Percentiles rank a stretch among this genome's conserved stretches.
Conservation (phyloP, 2,888 invertebrate genomes). For the Listrodromus nycthemerus region DNA sequence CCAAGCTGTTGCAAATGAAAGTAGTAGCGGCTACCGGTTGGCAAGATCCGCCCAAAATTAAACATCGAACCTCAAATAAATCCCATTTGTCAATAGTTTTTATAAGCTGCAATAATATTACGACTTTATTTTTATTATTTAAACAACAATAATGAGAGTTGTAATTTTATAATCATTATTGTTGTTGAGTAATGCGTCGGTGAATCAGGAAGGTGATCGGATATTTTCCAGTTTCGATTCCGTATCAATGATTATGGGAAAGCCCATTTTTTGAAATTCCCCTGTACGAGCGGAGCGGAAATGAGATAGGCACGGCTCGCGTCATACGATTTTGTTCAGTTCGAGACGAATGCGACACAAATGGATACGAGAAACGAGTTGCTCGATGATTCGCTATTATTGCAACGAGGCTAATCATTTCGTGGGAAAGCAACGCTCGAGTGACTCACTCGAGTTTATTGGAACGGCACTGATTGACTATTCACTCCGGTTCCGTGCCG, state of each 20-base stretch:
- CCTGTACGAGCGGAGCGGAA: slow-evolving; percentile 60
- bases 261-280: slow-evolving; percentile 21
- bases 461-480: slow-evolving; percentile 54
- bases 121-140: too few species aligned
- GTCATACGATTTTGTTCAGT: slow-evolving; percentile 42
- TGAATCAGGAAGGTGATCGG: not conserved
- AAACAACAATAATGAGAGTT: not conserved
- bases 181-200: not conserved
- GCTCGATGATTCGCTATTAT: slow-evolving; percentile 51
- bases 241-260: slow-evolving; percentile 13
- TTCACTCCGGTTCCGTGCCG: slow-evolving; percentile 6
- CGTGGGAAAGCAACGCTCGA: slow-evolving; percentile 66
- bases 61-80: too few species aligned
- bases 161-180: not conserved
- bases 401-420: slow-evolving; percentile 61
- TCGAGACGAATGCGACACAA: slow-evolving; percentile 16
- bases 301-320: slow-evolving; percentile 68
- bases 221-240: not conserved
- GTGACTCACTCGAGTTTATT: slow-evolving; percentile 48
- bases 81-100: too few species aligned
- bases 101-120: too few species aligned
- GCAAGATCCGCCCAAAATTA: too few species aligned
- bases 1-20: slow-evolving; percentile 7
- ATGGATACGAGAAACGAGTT: slow-evolving; percentile 13
- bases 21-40: not conserved